Conservation (phyloP, 2,797 vertebrate species). For the Sebastes melanostomus region DNA sequence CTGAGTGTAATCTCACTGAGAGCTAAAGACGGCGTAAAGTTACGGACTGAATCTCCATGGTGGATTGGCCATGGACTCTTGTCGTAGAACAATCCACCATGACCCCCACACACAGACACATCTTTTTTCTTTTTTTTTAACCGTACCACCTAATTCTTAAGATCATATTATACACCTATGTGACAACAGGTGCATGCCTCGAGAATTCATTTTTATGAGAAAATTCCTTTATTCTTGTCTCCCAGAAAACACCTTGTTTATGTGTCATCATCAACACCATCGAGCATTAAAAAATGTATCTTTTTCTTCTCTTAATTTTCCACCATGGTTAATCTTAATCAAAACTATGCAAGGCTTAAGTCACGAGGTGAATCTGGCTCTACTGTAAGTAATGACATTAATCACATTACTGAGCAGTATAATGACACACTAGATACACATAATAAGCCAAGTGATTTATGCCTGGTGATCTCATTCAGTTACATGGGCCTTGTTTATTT, state of each 20-base stretch:
- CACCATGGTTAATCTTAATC: constrained; percentile 24
- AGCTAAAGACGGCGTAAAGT: constrained; percentile 24
- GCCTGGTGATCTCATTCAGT: constrained; percentile 38
- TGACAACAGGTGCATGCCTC: not conserved
- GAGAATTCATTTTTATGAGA: not conserved
- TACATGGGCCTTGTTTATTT: constrained; percentile 34
- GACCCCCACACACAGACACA: not conserved
- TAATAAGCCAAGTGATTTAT: constrained; percentile 42
- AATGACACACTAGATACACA: constrained; percentile 29
- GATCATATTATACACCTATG: not conserved
- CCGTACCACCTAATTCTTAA: too few species aligned
- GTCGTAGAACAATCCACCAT: constrained; percentile 10
- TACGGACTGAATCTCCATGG: constrained; percentile 27
- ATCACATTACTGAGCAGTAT: constrained; percentile 34
- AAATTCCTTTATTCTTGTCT: not conserved
- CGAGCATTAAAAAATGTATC: not conserved
- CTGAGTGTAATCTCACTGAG: constrained; percentile 43
- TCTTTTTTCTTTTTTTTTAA: not conserved
- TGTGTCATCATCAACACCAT: not conserved
- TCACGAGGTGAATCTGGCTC: constrained; percentile 20
- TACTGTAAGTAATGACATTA: constrained; percentile 31
- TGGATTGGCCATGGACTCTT: constrained; percentile 26
- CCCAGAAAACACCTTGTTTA: not conserved
- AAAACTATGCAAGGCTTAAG: constrained; percentile 13
- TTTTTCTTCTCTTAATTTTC: constrained; percentile 2